phyloP scores from a whole-genome alignment of 2,888 invertebrate genomes.

The Cheilosia urbana region DNA sequence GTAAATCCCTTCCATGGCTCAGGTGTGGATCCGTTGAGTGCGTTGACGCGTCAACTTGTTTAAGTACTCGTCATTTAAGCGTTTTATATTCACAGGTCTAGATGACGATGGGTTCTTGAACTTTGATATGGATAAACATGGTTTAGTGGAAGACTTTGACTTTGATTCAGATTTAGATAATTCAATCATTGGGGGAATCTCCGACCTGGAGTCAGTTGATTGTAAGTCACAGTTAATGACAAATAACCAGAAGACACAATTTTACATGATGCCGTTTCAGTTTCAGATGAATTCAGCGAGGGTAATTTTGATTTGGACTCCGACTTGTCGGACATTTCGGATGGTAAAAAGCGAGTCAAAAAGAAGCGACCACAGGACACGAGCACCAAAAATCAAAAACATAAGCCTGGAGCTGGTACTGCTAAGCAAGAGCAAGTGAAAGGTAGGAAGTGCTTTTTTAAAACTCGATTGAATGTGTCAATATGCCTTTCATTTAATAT shows the following conservation, averaged over 20 bases:
- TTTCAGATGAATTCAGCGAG: conserved; percentile 62
- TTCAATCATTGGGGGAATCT: conserved; percentile 30
- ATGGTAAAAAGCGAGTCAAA: conserved; percentile 5
- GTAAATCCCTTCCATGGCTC: conserved; percentile 1
- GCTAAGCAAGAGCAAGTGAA: neutral
- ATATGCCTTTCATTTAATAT: neutral
- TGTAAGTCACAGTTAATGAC: conserved; percentile 13
- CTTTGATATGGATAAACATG: conserved; percentile 39
- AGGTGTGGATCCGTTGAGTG: conserved; percentile 42
- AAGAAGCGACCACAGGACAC: conserved; percentile 2
- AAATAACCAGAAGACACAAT: neutral
- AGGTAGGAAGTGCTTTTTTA: conserved; percentile 6
- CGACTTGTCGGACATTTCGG: conserved; percentile 6
- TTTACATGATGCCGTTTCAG: neutral
- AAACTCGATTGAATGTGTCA: no score
- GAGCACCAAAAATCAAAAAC: conserved; percentile 3
- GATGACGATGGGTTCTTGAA: conserved; percentile 45
- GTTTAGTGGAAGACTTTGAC: conserved; percentile 34
- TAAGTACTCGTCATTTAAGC: neutral
- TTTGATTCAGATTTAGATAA: conserved; percentile 53
- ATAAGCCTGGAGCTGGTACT: neutral
- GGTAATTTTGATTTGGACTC: conserved; percentile 47
- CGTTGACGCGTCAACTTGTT: neutral
- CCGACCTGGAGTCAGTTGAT: conserved; percentile 61
- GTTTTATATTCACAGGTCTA: conserved; percentile 1